phyloP scores from a whole-genome alignment of 2,888 invertebrate genomes.

The Lagria hirta region DNA sequence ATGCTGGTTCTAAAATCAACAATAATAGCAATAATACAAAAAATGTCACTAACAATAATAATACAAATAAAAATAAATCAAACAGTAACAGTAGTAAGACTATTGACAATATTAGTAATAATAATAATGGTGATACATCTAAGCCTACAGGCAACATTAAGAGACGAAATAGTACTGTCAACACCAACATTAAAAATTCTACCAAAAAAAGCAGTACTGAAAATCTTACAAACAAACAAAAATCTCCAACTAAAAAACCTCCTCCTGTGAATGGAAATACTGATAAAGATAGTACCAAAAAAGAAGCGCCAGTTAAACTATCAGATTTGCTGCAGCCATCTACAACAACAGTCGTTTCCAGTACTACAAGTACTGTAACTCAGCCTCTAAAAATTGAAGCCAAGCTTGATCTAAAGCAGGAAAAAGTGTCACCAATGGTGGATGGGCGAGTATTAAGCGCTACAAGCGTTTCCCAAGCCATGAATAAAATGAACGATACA shows the following conservation, averaged over 20 bases:
- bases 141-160: slow-evolving; percentile 13
- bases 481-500: slow-evolving; percentile 53
- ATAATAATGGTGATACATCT: slow-evolving; percentile 18
- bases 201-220: slow-evolving; percentile 13
- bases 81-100: slow-evolving; percentile 17
- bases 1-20: slow-evolving; percentile 34
- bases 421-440: slow-evolving; percentile 42
- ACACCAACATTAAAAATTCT: slow-evolving; percentile 15
- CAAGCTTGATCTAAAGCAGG: slow-evolving; percentile 35
- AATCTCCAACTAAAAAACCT: too few species aligned
- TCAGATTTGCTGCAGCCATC: slow-evolving; percentile 38
- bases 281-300: slow-evolving; percentile 11
- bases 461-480: slow-evolving; percentile 52
- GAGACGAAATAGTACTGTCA: too few species aligned
- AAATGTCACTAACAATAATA: slow-evolving; percentile 23
- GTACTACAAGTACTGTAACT: slow-evolving; percentile 51
- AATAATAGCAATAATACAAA: slow-evolving; percentile 17
- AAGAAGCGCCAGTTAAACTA: slow-evolving; percentile 29
- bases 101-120: slow-evolving; percentile 16
- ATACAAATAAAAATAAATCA: slow-evolving; percentile 8
- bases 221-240: slow-evolving; percentile 4
- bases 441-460: slow-evolving; percentile 50
- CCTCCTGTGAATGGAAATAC: slow-evolving; percentile 7
- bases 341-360: slow-evolving; percentile 49
- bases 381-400: slow-evolving; percentile 52